Evolutionary conservation across 2,888 invertebrate genomes (phyloP).

Genomic region (Pristionchus arcanus): DNA sequence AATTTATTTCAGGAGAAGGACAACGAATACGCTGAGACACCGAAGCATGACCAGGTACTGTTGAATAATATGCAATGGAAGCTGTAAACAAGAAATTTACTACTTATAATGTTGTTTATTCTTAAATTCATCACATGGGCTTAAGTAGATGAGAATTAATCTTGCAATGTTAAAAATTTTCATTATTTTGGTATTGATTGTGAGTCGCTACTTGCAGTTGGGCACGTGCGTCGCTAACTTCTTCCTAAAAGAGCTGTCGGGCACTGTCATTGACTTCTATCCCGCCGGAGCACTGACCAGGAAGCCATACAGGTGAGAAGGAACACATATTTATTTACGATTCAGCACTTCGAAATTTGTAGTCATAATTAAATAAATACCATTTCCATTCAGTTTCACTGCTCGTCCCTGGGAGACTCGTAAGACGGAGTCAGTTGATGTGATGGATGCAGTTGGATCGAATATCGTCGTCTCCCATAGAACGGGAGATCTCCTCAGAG

Average conservation of each 20-base stretch:
- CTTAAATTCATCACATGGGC: no score
- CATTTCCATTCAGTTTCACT: constrained; percentile 84
- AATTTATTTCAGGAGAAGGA: constrained; percentile 47
- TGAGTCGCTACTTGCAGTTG: no score
- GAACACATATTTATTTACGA: background rate
- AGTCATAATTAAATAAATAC: background rate
- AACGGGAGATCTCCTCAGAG: constrained; percentile 95
- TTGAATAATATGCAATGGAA: no score
- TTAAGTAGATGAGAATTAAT: no score
- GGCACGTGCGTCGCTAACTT: constrained; percentile 99
- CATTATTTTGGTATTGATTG: no score
- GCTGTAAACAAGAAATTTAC: no score
- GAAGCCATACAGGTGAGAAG: constrained; percentile 87
- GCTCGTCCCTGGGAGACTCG: constrained; percentile 98
- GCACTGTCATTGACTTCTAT: constrained; percentile 98
- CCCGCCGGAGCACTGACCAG: constrained; percentile 98
- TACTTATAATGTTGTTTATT: no score
- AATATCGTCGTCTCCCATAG: constrained; percentile 97
- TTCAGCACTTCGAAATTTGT: background rate
- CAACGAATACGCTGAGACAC: constrained; percentile 55
- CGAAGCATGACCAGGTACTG: no score
- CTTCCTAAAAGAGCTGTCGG: constrained; percentile 96
- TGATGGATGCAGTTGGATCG: constrained; percentile 96
- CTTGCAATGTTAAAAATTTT: no score
- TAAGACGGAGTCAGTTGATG: constrained; percentile 95